phyloP scores from a whole-genome alignment of 1,140 invertebrate genomes.

The Lucilia cuprina region DNA sequence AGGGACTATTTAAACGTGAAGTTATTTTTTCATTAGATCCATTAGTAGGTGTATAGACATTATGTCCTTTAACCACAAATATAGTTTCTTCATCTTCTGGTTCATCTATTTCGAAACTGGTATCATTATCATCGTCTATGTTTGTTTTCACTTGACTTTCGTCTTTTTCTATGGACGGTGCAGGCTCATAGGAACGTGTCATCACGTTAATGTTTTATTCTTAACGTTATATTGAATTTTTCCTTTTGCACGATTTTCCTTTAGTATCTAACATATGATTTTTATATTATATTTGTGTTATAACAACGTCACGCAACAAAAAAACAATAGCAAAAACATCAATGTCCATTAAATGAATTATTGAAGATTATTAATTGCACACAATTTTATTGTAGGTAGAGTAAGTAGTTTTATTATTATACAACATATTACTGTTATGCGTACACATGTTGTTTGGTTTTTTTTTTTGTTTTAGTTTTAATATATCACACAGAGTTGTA shows the following conservation, averaged over 20 bases:
- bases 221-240: background rate
- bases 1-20: no score
- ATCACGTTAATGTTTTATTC: background rate
- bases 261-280: background rate
- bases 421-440: no score
- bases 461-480: background rate
- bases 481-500: slow-evolving; percentile 12
- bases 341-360: background rate
- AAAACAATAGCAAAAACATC: background rate
- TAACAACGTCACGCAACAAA: background rate
- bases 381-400: background rate
- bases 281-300: background rate
- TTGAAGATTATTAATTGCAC: background rate
- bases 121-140: slow-evolving; percentile 39
- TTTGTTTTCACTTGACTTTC: background rate
- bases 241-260: background rate
- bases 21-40: background rate
- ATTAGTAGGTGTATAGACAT: background rate
- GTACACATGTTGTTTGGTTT: no score
- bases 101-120: slow-evolving; percentile 54
- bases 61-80: slow-evolving; percentile 4
- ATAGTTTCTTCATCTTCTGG: slow-evolving; percentile 43
- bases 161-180: slow-evolving; percentile 29
- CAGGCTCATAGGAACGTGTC: slow-evolving; percentile 22
- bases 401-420: no score